Evolutionary conservation across 2,113 vertebrate species (phyloP).

Genomic region (Pomatostomus ruficeps): DNA sequence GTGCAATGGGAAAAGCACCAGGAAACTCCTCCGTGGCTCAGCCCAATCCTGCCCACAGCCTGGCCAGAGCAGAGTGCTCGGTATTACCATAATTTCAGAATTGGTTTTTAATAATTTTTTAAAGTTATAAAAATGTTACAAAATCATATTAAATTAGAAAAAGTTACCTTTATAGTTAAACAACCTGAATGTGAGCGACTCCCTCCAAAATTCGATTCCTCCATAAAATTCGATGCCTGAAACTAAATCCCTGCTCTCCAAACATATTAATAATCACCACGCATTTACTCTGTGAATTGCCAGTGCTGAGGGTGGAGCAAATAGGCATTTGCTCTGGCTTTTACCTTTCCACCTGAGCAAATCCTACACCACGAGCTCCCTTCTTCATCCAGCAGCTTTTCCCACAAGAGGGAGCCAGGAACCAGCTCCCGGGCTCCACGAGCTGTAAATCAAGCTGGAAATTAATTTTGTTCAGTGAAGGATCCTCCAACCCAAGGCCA

Average conservation of each 20-base stretch:
- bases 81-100: rapidly evolving
- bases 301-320: not conserved
- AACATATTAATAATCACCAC: rapidly evolving
- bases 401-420: conserved; percentile 40
- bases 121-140: not conserved
- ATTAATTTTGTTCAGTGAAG: rapidly evolving
- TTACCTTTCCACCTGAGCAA: not conserved
- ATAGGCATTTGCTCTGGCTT: not conserved
- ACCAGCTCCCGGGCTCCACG: not conserved
- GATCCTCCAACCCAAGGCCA: not conserved
- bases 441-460: not conserved
- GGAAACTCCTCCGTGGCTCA: not conserved
- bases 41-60: not conserved
- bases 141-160: not conserved
- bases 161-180: not conserved
- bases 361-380: not conserved
- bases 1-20: not conserved
- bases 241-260: not conserved
- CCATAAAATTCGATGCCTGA: not conserved
- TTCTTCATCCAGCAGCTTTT: rapidly evolving
- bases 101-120: too few relatives aligned
- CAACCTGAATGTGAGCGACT: rapidly evolving
- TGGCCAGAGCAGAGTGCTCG: not conserved
- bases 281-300: not conserved
- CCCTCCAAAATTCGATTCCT: not conserved